Percentiles rank a stretch among this genome's conserved stretches.
Conservation (phyloP, 2,888 invertebrate species). For the Protophormia terraenovae region DNA sequence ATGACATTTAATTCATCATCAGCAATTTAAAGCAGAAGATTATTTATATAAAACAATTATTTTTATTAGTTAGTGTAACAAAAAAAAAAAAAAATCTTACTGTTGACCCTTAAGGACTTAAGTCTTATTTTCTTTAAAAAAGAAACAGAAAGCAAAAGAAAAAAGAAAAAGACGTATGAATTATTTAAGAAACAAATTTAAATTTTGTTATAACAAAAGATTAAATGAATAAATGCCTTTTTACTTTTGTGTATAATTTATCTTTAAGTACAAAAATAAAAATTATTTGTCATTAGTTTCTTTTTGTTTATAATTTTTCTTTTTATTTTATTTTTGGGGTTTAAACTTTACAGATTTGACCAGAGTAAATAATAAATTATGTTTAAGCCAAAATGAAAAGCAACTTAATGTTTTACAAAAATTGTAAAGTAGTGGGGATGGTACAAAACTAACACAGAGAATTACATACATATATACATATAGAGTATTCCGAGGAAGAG, state of each 20-base stretch:
- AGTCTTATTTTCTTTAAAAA: neutral
- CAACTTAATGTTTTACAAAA: neutral
- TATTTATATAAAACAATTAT: neutral
- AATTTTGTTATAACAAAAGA: neutral
- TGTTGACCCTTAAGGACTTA: slow-evolving; percentile 6
- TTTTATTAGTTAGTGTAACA: neutral
- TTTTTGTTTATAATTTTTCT: neutral
- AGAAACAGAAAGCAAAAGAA: neutral
- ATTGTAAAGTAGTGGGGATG: neutral
- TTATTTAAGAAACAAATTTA: neutral
- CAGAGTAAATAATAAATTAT: neutral
- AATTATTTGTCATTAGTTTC: neutral
- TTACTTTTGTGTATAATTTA: slow-evolving; percentile 1
- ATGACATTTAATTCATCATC: slow-evolving; percentile 47
- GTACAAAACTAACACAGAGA: neutral
- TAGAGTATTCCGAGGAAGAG: too few species aligned
- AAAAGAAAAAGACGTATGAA: neutral
- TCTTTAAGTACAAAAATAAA: neutral
- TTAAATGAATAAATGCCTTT: neutral
- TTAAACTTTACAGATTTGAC: neutral
- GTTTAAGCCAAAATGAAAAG: neutral
- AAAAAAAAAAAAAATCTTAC: neutral
- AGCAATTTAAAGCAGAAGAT: slow-evolving; percentile 10
- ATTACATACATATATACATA: too few species aligned
- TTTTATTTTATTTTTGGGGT: neutral